These are phyloP conservation scores for Xestia sexstrigata DNA, from an alignment of 2,888 invertebrate species.

Conservation along the genomic window DNA sequence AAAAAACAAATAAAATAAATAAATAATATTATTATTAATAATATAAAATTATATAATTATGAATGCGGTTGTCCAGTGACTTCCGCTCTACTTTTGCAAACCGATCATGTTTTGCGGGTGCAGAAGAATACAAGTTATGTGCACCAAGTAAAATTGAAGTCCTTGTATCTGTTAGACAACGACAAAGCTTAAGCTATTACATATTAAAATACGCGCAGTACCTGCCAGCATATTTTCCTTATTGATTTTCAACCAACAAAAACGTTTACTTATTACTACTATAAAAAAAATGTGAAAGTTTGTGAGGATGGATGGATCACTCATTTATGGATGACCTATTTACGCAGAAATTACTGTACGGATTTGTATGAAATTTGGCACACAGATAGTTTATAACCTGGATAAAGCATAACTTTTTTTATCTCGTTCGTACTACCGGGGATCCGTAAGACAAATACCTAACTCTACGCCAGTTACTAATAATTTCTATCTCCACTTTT, in stretches of 20 bases:
- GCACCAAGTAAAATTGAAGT: too few species aligned
- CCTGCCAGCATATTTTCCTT: background rate
- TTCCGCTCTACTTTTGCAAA: too few species aligned
- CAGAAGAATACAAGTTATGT: background rate
- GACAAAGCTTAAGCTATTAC: too few species aligned
- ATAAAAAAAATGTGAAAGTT: background rate
- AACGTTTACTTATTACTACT: background rate
- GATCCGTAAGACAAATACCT: background rate
- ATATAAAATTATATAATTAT: background rate
- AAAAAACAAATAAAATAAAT: too few species aligned
- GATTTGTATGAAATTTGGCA: background rate
- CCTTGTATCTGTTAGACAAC: too few species aligned
- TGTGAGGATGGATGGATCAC: background rate
- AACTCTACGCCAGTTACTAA: background rate
- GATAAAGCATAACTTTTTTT: background rate
- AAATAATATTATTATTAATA: too few species aligned
- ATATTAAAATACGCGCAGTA: background rate
- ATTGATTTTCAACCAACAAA: background rate
- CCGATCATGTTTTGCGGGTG: background rate
- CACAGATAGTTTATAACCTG: background rate
- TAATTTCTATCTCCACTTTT: conserved; percentile 45
- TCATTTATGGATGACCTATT: background rate
- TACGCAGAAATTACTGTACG: background rate
- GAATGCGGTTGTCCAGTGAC: too few species aligned
- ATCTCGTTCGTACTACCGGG: background rate